A percentile compares a stretch with the other conserved stretches of the same genome.
Evolutionary conservation across 1,140 invertebrate species (phyloP).

Genomic region (Lucilia cuprina): DNA sequence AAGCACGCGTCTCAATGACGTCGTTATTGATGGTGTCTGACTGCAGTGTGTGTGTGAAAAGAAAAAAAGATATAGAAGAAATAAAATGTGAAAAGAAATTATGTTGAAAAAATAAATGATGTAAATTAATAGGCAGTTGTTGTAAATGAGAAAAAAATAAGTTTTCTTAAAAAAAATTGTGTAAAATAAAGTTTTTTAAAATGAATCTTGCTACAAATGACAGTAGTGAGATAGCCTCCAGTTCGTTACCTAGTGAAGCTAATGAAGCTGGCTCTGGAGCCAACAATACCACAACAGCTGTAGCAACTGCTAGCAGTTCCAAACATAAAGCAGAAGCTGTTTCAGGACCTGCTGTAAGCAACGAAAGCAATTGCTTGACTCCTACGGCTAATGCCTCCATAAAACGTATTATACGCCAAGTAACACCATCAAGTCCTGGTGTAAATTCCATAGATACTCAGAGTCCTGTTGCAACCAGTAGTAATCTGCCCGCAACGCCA

Average conservation of each 20-base stretch:
- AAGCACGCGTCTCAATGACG: conserved; percentile 28
- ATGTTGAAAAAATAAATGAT: neutral
- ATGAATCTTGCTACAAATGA: neutral
- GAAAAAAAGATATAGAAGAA: neutral
- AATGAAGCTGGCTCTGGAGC: neutral
- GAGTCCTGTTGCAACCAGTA: too few relatives aligned
- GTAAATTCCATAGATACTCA: too few relatives aligned
- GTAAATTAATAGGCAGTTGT: neutral
- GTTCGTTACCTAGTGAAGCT: neutral
- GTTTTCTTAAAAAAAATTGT: neutral
- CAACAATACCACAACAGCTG: neutral
- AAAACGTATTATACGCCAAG: neutral
- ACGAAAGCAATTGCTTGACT: neutral
- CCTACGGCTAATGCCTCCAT: neutral
- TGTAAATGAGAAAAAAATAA: neutral
- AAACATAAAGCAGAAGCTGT: neutral
- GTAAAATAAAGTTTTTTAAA: neutral
- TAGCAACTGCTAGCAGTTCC: neutral
- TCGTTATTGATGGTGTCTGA: neutral
- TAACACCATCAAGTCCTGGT: too few relatives aligned
- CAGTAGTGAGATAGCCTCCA: neutral
- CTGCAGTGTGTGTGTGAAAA: neutral
- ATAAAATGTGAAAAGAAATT: neutral
- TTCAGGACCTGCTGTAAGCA: too few relatives aligned
- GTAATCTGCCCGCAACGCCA: too few relatives aligned